phyloP scores from a whole-genome alignment of 1,140 invertebrate genomes.

The Triops longicaudatus region DNA sequence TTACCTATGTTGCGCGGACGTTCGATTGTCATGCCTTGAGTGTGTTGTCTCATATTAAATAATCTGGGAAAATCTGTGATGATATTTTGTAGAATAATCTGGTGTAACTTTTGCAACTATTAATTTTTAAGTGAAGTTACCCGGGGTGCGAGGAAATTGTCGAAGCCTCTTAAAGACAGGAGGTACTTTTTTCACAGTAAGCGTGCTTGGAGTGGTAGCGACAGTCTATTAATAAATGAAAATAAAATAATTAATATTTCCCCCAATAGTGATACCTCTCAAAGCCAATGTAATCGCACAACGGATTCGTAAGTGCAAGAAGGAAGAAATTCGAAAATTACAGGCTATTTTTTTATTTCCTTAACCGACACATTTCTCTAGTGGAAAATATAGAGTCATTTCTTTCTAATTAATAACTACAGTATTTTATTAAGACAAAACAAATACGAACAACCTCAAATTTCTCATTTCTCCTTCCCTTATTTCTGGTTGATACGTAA shows the following conservation, averaged over 20 bases:
- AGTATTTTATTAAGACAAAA: too few species aligned
- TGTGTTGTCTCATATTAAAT: not conserved
- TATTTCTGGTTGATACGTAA: too few species aligned
- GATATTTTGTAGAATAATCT: not conserved
- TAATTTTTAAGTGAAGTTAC: not conserved
- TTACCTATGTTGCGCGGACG: not conserved
- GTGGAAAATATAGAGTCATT: too few species aligned
- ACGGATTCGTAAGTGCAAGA: too few species aligned
- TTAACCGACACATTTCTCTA: too few species aligned
- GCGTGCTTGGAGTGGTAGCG: not conserved
- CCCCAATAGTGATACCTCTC: not conserved
- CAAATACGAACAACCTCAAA: too few species aligned
- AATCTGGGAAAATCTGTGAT: not conserved
- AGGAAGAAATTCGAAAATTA: too few species aligned
- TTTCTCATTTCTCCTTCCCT: too few species aligned
- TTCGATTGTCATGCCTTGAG: not conserved
- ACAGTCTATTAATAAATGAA: not conserved
- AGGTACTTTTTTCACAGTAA: not conserved
- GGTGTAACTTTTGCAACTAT: not conserved
- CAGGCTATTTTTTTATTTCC: too few species aligned
- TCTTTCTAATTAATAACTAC: too few species aligned
- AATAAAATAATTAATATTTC: too few species aligned
- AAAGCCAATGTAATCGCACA: not conserved
- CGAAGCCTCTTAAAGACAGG: not conserved
- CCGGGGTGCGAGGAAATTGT: conserved; percentile 4